Conservation (phyloP, 2,888 invertebrate genomes). For the Gastrophysa polygoni region DNA sequence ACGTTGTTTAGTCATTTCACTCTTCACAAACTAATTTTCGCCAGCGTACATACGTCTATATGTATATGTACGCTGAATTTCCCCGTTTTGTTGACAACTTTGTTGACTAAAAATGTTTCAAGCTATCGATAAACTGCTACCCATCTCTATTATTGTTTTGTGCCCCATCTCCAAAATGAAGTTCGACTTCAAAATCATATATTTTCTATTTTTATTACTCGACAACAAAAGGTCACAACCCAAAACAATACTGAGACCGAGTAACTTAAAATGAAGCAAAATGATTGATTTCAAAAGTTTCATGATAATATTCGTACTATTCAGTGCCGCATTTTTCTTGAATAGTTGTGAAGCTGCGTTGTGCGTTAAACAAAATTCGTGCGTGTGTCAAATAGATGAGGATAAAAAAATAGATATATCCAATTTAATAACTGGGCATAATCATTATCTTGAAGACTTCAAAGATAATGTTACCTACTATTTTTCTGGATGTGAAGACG, state of each 20-base stretch:
- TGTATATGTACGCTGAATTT: too few species aligned
- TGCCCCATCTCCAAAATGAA: too few species aligned
- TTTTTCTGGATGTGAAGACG: slow-evolving; percentile 54
- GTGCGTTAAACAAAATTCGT: slow-evolving; percentile 46
- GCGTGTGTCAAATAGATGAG: slow-evolving; percentile 51
- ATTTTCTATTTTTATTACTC: too few species aligned
- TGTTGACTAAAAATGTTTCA: too few species aligned
- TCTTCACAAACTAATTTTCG: too few species aligned
- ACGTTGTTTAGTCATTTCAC: too few species aligned
- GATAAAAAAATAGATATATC: slow-evolving; percentile 49
- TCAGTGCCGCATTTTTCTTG: slow-evolving; percentile 11
- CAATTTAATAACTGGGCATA: slow-evolving; percentile 31
- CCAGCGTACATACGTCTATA: too few species aligned
- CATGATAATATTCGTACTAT: slow-evolving; percentile 16
- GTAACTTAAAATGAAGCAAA: neutral
- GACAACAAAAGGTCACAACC: neutral
- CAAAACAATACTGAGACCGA: neutral
- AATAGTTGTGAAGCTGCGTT: slow-evolving; percentile 24
- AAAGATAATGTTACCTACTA: slow-evolving; percentile 43
- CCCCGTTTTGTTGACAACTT: too few species aligned
- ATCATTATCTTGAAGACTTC: slow-evolving; percentile 35
- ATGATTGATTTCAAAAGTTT: slow-evolving; percentile 2
- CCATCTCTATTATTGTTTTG: too few species aligned
- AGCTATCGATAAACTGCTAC: too few species aligned
- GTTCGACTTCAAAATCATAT: too few species aligned